phyloP scores from a whole-genome alignment of 2,113 vertebrate genomes.

The Natator depressus region DNA sequence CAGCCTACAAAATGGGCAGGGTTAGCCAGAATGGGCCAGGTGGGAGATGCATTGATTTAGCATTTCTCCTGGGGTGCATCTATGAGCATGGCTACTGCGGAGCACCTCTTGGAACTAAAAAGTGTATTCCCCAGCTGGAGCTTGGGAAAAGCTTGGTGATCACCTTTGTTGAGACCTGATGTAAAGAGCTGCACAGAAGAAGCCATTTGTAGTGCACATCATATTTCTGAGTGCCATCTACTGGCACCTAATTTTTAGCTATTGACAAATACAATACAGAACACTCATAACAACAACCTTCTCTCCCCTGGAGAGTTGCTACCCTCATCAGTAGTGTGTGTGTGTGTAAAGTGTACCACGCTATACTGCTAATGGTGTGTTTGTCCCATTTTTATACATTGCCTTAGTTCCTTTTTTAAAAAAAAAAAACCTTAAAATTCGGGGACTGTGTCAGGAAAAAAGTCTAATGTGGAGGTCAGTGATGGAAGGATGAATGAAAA shows the following conservation, averaged over 20 bases:
- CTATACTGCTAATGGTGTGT: background rate
- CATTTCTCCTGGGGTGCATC: background rate
- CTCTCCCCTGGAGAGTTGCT: fast-evolving
- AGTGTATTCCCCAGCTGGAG: background rate
- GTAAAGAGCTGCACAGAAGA: background rate
- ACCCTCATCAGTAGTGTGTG: background rate
- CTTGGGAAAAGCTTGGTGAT: background rate
- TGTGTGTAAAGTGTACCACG: fast-evolving
- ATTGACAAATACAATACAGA: background rate
- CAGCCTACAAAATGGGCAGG: background rate
- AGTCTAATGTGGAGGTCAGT: conserved; percentile 26
- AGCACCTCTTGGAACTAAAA: background rate
- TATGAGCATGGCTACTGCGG: background rate
- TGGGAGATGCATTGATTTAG: background rate
- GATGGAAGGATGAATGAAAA: conserved; percentile 33
- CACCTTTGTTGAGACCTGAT: background rate
- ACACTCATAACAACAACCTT: fast-evolving
- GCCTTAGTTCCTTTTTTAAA: background rate
- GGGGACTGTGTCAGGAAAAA: background rate
- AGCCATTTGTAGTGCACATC: background rate
- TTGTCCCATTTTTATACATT: background rate
- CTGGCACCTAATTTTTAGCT: background rate
- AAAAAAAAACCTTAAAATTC: background rate
- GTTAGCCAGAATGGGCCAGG: background rate
- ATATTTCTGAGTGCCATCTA: background rate